Evolutionary conservation across 2,797 vertebrate genomes (phyloP), one percentile per base, ranked within the genome.

Genomic region (Sebastes vulpes): DNA sequence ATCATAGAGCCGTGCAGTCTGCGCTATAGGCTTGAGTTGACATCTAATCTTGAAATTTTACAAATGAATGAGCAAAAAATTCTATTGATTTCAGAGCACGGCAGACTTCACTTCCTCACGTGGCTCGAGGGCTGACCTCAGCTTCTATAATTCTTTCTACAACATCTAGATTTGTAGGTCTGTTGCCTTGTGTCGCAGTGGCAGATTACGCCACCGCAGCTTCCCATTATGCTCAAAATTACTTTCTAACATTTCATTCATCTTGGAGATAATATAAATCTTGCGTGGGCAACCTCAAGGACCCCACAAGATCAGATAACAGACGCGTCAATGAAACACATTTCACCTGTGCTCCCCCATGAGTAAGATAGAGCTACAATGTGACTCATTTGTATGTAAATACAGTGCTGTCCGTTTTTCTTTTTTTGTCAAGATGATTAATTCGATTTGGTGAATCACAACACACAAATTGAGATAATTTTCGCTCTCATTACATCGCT

Each of bases 331-430:
- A 53, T 83, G 79, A 69, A 84, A 77, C 66, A 73, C 77, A 83
- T 90, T 92, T 89, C 82, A 86, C 88, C 88, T 83, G 58, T 60
- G 77, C 54, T 18, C 53, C 73, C 66, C 32, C 32, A n/a, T 29
- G 16, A 59, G 32, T 32, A 46, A 53, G 48, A 80, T 6, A 58
- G 50, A 8, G 35, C 53, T 60, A 79, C 85, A 87, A 75, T 88
- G 66, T 68, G 77, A 65, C 72, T 89, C 67, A 84, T 92, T 82
- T 90, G 74, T 87, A 94, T 93, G 88, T 84, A 90, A 87, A 88
- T 84, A 83, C 75, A 65, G 38, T n/a, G 21, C 68, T 42, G 9
- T 31, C 54, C 46, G 53, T 50, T 76, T 67, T 57, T 12, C 32
- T 67, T 81, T 46, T 32, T 67, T 63, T 46, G 50, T 79, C 68